Conservation (phyloP, 35 echinoderm and acorn worm species). For the Heliocidaris erythrogramma region DNA sequence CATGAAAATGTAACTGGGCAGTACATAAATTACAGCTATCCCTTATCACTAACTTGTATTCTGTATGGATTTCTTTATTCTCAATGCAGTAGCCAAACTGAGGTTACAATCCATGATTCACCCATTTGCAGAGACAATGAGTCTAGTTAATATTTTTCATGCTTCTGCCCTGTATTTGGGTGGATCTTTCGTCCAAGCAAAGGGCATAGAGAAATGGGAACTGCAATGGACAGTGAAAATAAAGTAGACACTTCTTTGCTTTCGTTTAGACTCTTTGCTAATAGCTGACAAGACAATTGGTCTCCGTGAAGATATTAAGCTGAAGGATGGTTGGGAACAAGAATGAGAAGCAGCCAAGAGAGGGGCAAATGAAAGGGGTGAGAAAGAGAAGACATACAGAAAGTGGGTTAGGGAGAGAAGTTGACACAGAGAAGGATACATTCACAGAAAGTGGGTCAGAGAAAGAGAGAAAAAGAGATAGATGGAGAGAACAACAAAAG, state of each 20-base stretch:
- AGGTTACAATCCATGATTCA: constrained; percentile 9
- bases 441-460: neutral
- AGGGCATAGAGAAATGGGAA: neutral
- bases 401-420: neutral
- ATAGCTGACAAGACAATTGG: constrained; percentile 47
- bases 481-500: neutral
- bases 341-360: neutral
- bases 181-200: constrained; percentile 19
- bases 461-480: neutral
- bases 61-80: neutral
- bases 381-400: neutral
- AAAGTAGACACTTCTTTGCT: neutral
- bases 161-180: constrained; percentile 15
- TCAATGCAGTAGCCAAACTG: neutral
- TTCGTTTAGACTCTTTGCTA: constrained; percentile 8
- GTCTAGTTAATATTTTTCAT: constrained; percentile 40
- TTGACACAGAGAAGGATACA: neutral
- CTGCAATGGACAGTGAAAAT: neutral
- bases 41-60: neutral
- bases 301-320: constrained; percentile 31
- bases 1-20: no score
- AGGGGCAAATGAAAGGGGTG: neutral
- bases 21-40: no score
- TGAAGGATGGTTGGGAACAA: neutral
- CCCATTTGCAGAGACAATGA: neutral